These are phyloP conservation scores for Holothuria leucospilota DNA, from an alignment of 53 echinoderm and acorn worm species.

Conservation along the genomic window DNA sequence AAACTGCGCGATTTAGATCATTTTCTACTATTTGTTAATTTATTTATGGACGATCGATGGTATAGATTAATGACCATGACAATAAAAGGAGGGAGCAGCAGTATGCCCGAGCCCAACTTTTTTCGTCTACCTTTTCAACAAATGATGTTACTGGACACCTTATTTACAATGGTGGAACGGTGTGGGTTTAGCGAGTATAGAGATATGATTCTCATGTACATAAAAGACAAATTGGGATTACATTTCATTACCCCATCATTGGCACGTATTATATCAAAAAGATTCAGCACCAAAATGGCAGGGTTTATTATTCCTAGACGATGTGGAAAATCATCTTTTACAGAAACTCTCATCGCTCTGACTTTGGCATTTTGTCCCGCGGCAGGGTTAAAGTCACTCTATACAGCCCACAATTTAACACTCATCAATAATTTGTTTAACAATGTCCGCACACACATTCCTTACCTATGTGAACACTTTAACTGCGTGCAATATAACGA, in stretches of 20 bases:
- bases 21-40: constrained; percentile 28
- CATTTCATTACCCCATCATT: background rate
- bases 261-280: background rate
- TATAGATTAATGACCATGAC: background rate
- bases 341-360: constrained; percentile 5
- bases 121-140: constrained; percentile 34
- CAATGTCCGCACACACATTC: background rate
- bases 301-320: constrained; percentile 36
- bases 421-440: background rate
- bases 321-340: constrained; percentile 27
- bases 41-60: constrained; percentile 5
- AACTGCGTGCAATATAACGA: background rate
- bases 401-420: constrained; percentile 13
- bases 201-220: constrained; percentile 5
- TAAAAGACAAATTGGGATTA: background rate
- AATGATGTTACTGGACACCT: constrained; percentile 24
- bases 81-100: background rate
- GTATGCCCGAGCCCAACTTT: background rate
- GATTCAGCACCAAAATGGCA: constrained; percentile 27
- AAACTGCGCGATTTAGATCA: background rate
- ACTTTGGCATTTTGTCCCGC: constrained; percentile 10
- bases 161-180: background rate
- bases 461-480: background rate
- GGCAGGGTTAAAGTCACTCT: constrained; percentile 16
- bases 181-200: background rate